Evolutionary conservation across 2,888 invertebrate species (phyloP).

Genomic region (Drosophila subquinaria): DNA sequence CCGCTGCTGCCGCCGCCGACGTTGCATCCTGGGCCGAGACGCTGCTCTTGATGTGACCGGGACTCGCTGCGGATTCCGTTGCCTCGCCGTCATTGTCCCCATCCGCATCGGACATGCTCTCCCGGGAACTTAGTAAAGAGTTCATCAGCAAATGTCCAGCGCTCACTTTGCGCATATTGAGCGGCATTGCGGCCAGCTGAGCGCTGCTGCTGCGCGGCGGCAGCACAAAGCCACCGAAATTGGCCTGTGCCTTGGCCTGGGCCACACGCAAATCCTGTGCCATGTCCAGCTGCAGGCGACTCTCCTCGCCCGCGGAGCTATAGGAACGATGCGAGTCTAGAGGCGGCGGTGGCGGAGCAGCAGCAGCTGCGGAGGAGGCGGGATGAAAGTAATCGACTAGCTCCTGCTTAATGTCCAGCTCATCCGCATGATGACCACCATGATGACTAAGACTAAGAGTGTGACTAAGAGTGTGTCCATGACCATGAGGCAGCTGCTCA

Average conservation of each 20-base stretch:
- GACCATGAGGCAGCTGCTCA: slow-evolving; percentile 53
- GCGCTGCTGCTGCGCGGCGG: slow-evolving; percentile 69
- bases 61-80: slow-evolving; percentile 73
- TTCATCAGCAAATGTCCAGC: slow-evolving; percentile 83
- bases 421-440: slow-evolving; percentile 63
- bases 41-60: slow-evolving; percentile 70
- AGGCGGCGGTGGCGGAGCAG: slow-evolving; percentile 75
- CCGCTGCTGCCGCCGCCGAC: slow-evolving; percentile 77
- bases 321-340: slow-evolving; percentile 84
- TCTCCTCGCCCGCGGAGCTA: slow-evolving; percentile 82
- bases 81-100: slow-evolving; percentile 69
- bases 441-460: slow-evolving; percentile 32
- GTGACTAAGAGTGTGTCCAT: background rate
- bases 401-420: slow-evolving; percentile 84
- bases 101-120: slow-evolving; percentile 79
- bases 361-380: background rate
- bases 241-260: slow-evolving; percentile 78
- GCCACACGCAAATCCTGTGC: slow-evolving; percentile 84
- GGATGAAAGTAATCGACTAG: slow-evolving; percentile 83
- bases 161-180: slow-evolving; percentile 81
- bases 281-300: slow-evolving; percentile 80
- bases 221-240: slow-evolving; percentile 80
- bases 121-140: slow-evolving; percentile 76
- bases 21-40: slow-evolving; percentile 72
- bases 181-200: slow-evolving; percentile 65